Evolutionary conservation across 2,113 vertebrate genomes (phyloP).

Genomic region (Etia nguti): DNA sequence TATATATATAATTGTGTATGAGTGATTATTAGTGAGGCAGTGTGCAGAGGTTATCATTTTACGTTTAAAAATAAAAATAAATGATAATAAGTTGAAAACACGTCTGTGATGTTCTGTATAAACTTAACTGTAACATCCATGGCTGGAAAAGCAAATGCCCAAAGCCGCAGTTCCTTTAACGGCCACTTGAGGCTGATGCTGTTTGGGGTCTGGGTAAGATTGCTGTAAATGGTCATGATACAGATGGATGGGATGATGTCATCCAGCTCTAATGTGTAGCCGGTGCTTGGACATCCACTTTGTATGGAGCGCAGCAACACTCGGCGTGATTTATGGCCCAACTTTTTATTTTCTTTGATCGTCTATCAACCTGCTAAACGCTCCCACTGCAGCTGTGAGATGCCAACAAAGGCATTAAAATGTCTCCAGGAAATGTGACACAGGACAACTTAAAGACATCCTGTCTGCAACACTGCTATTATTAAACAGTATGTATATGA

Average conservation of each 20-base stretch:
- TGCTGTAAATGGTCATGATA: background rate
- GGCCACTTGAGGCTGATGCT: background rate
- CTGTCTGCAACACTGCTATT: background rate
- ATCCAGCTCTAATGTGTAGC: background rate
- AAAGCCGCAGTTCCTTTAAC: background rate
- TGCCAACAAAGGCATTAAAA: background rate
- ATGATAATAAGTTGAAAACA: background rate
- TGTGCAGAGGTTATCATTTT: background rate
- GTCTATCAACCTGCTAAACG: background rate
- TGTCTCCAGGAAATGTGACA: background rate
- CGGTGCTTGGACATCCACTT: background rate
- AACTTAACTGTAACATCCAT: fast-evolving
- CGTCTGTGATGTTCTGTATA: background rate
- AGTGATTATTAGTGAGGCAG: background rate
- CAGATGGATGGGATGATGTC: background rate
- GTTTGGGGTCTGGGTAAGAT: background rate
- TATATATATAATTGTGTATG: fast-evolving
- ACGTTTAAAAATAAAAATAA: fast-evolving
- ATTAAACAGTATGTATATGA: background rate
- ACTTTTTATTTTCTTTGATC: background rate
- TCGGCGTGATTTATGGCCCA: background rate
- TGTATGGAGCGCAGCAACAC: fast-evolving
- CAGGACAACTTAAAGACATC: background rate
- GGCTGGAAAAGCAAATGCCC: background rate
- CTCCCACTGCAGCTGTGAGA: background rate